Conservation (phyloP, 2,797 vertebrate genomes). For the Zalophus californianus region DNA sequence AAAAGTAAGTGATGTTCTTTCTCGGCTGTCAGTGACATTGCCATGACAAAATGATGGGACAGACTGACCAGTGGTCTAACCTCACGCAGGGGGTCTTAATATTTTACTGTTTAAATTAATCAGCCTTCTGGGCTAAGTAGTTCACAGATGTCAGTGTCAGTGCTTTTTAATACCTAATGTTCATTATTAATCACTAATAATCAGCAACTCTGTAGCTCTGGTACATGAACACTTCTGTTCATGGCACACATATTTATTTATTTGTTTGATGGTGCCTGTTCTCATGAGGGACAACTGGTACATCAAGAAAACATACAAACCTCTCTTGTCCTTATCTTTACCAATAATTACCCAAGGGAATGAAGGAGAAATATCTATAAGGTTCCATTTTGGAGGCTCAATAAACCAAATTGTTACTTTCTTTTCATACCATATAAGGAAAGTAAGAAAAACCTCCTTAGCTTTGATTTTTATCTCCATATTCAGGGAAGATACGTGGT, state of each 20-base stretch:
- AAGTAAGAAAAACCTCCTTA: not conserved
- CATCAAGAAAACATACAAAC: not conserved
- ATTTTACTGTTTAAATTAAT: not conserved
- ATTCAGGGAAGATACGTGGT: conserved; percentile 18
- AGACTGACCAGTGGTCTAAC: not conserved
- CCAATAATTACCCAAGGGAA: not conserved
- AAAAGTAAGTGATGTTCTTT: not conserved
- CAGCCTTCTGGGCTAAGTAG: not conserved
- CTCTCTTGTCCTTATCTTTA: not conserved
- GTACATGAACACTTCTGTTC: not conserved
- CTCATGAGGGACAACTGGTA: not conserved
- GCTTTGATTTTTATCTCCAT: conserved; percentile 67
- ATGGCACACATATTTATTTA: not conserved
- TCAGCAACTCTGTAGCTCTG: not conserved
- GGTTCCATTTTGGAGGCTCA: not conserved
- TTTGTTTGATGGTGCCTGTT: not conserved
- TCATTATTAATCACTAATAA: not conserved
- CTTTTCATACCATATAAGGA: not conserved
- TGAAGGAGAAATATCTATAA: not conserved
- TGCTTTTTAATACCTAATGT: not conserved
- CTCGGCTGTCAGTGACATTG: not conserved
- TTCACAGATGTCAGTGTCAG: not conserved
- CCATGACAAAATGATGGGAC: not conserved
- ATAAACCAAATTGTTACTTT: conserved; percentile 33
- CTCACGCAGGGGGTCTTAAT: not conserved